Evolutionary conservation across 2,797 vertebrate genomes (phyloP).

Genomic region (Myotis planiceps): DNA sequence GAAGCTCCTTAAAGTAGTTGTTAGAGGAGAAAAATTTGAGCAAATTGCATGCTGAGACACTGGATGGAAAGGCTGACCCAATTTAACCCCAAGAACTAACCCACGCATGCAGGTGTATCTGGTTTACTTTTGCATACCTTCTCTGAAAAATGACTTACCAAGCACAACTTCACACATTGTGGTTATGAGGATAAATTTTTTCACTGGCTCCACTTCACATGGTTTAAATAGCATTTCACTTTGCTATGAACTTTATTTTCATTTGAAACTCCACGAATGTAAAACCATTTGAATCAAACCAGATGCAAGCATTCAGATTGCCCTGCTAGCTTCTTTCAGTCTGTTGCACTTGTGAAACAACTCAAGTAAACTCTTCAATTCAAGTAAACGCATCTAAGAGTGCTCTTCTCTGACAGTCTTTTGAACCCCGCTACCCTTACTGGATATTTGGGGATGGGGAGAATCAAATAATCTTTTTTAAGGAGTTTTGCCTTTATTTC

Average conservation of each 20-base stretch:
- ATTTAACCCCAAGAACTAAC: constrained; percentile 23
- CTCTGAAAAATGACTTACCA: constrained; percentile 65
- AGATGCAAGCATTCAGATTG: constrained; percentile 48
- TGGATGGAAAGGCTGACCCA: constrained; percentile 23
- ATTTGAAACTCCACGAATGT: constrained; percentile 60
- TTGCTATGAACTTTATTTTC: constrained; percentile 64
- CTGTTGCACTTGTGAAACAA: background rate
- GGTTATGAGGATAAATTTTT: constrained; percentile 59
- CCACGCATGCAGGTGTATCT: constrained; percentile 61
- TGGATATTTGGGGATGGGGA: accelerated
- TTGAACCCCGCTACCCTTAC: background rate
- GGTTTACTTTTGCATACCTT: constrained; percentile 71
- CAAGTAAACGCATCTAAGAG: background rate
- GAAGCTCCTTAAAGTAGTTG: background rate
- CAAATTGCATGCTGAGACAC: background rate
- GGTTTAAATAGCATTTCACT: constrained; percentile 68
- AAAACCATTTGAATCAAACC: constrained; percentile 72
- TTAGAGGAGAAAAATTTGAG: background rate
- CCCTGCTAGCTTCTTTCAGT: background rate
- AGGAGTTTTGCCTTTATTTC: background rate
- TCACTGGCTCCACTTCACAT: constrained; percentile 66
- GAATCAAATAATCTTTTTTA: background rate
- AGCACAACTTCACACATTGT: constrained; percentile 57
- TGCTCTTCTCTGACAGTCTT: background rate
- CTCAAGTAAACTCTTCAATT: background rate